These are phyloP conservation scores for Anser brachyrhynchus DNA, from an alignment of 2,113 vertebrate genomes.

Conservation along the genomic window DNA sequence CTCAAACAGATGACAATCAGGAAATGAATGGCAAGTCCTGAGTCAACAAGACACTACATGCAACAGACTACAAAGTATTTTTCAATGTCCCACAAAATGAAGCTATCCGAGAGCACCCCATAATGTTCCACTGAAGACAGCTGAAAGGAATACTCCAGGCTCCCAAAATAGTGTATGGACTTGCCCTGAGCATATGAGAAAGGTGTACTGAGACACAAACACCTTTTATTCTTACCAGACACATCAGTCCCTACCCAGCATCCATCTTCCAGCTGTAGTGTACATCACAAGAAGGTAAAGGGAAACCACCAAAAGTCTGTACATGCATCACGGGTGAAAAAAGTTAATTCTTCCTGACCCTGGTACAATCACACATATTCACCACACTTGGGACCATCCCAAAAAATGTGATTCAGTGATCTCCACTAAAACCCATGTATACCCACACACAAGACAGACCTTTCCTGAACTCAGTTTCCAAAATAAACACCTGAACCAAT, in stretches of 20 bases:
- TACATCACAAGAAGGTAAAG: neutral
- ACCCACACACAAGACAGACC: neutral
- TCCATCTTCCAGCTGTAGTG: neutral
- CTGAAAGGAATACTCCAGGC: neutral
- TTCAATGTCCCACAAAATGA: neutral
- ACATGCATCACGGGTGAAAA: neutral
- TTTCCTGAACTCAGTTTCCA: neutral
- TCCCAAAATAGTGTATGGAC: neutral
- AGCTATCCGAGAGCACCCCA: neutral
- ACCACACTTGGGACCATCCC: neutral
- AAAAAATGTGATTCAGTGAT: neutral
- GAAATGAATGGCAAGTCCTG: neutral
- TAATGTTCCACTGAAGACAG: neutral
- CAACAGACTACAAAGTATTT: neutral
- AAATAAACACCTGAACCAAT: neutral
- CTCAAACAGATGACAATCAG: neutral
- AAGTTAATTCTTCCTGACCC: neutral
- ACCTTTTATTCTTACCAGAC: neutral
- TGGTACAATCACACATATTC: neutral
- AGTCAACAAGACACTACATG: neutral
- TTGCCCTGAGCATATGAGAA: accelerated
- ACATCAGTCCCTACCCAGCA: neutral
- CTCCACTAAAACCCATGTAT: neutral
- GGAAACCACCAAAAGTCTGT: neutral
- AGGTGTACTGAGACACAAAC: accelerated